Conservation (phyloP, 2,888 invertebrate species). For the Aspidiotus rigidus region DNA sequence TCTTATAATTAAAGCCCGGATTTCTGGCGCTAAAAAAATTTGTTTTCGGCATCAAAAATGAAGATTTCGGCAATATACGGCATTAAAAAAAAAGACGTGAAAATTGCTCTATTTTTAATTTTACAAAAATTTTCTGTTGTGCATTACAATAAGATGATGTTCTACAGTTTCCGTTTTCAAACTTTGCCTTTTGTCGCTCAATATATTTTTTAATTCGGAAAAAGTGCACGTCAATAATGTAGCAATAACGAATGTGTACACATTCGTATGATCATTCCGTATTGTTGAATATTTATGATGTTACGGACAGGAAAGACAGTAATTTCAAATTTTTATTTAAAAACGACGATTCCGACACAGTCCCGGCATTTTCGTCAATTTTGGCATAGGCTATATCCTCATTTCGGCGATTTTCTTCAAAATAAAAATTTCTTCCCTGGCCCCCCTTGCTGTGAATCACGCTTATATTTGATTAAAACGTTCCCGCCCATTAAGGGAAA, state of each 20-base stretch:
- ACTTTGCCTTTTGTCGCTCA: conserved; percentile 11
- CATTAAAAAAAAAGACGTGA: not conserved
- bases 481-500: not conserved
- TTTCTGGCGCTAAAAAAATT: conserved; percentile 4
- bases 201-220: conserved; percentile 10
- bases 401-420: conserved; percentile 6
- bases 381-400: too few relatives aligned
- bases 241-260: too few relatives aligned
- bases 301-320: not conserved
- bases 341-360: not conserved
- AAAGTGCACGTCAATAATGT: not conserved
- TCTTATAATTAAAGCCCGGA: conserved; percentile 1
- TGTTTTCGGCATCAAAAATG: not conserved
- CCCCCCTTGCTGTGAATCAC: too few relatives aligned
- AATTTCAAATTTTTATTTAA: conserved; percentile 7
- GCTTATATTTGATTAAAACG: not conserved
- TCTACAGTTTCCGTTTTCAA: conserved; percentile 9
- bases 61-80: not conserved
- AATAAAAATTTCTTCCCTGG: not conserved
- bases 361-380: not conserved
- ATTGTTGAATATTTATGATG: not conserved
- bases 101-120: not conserved
- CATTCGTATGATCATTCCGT: not conserved
- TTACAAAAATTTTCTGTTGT: not conserved
- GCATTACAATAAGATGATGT: not conserved